Percentiles rank a stretch among this genome's conserved stretches.
These are phyloP conservation scores for Choloepus hoffmanni DNA, from an alignment of 2,113 vertebrate species.

Conservation along the genomic window DNA sequence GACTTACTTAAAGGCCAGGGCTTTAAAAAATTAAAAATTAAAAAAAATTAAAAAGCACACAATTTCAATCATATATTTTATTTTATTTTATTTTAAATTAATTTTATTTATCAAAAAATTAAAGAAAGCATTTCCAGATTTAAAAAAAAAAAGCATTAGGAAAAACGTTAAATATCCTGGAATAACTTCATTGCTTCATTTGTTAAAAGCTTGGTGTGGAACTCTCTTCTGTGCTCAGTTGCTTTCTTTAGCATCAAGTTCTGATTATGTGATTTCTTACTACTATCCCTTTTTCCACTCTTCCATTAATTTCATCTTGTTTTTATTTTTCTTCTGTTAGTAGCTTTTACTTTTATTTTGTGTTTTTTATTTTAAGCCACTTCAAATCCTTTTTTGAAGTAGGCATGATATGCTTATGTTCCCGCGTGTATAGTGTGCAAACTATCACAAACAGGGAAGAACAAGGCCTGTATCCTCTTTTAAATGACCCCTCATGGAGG, in stretches of 20 bases:
- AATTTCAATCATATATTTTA: too few relatives aligned
- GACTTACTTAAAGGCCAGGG: not conserved
- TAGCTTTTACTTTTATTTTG: not conserved
- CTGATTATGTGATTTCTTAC: not conserved
- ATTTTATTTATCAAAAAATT: too few relatives aligned
- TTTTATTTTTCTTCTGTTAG: not conserved
- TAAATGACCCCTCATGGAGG: not conserved
- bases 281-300: not conserved
- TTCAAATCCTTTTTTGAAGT: not conserved
- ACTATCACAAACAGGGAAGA: not conserved
- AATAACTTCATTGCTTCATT: too few relatives aligned
- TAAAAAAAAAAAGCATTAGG: too few relatives aligned
- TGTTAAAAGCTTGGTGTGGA: not conserved
- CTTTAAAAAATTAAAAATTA: not conserved
- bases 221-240: not conserved
- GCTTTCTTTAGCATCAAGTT: not conserved
- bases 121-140: too few relatives aligned
- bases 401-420: too few relatives aligned
- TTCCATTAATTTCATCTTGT: not conserved
- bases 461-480: not conserved
- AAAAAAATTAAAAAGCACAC: too few relatives aligned
- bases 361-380: not conserved
- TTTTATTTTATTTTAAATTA: too few relatives aligned
- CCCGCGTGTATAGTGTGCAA: not conserved
- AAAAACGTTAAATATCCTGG: too few relatives aligned